These are phyloP conservation scores for Stegodyphus dumicola DNA, from an alignment of 1,140 invertebrate species.

Conservation along the genomic window DNA sequence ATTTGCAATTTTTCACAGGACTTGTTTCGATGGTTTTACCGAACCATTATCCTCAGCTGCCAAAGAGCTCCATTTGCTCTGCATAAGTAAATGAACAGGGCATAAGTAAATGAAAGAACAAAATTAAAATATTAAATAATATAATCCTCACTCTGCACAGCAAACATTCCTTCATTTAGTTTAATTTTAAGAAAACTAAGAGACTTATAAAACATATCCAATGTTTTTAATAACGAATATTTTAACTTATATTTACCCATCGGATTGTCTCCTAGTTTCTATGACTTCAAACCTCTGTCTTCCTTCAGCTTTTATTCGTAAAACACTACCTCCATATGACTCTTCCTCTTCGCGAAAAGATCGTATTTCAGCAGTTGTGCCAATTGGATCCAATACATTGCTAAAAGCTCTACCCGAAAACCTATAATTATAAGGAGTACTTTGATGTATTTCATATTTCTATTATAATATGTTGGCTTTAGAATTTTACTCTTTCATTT, in stretches of 20 bases:
- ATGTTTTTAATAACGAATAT: no score
- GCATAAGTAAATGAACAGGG: no score
- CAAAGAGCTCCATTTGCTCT: no score
- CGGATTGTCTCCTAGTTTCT: constrained; percentile 69
- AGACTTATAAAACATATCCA: no score
- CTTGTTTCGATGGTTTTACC: no score
- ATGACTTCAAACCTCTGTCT: constrained; percentile 76
- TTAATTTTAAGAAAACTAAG: no score
- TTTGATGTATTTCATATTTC: not conserved
- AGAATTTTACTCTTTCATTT: not conserved
- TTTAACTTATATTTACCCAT: constrained; percentile 67
- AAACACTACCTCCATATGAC: constrained; percentile 65
- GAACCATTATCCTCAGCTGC: no score
- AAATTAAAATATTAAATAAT: no score
- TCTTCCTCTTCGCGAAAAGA: constrained; percentile 73
- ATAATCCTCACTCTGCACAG: no score
- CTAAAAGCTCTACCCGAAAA: constrained; percentile 44
- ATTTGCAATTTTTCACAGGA: no score
- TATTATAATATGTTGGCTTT: not conserved
- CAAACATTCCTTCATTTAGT: no score
- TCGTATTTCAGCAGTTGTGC: constrained; percentile 80
- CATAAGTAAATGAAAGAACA: no score
- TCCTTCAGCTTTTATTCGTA: constrained; percentile 74
- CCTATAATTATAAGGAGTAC: not conserved
- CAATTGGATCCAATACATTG: constrained; percentile 68